Evolutionary conservation across 2,113 vertebrate species (phyloP).

Genomic region (Aramus guarauna): DNA sequence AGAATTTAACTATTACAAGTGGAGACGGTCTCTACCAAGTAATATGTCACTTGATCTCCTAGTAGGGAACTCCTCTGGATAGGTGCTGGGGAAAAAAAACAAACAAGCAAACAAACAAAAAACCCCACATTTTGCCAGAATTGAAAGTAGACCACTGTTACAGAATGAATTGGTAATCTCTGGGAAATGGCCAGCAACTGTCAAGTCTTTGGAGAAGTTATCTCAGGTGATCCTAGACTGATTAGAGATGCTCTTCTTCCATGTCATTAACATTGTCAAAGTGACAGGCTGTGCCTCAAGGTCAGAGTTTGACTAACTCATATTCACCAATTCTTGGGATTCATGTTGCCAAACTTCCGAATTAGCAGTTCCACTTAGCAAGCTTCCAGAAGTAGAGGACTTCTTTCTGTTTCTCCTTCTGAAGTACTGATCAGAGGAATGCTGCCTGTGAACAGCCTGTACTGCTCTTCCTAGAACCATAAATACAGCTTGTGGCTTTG

Average conservation of each 20-base stretch:
- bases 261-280: neutral
- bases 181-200: neutral
- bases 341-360: neutral
- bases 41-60: neutral
- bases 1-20: neutral
- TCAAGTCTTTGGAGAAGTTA: neutral
- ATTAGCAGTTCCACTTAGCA: neutral
- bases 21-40: neutral
- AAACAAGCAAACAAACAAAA: neutral
- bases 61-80: neutral
- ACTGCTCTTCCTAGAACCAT: slow-evolving; percentile 16
- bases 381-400: neutral
- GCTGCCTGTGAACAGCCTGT: neutral
- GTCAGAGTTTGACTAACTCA: neutral
- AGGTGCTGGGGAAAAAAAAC: neutral
- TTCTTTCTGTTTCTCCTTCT: neutral
- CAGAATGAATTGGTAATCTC: neutral
- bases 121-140: neutral
- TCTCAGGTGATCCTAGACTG: neutral
- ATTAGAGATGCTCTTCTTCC: neutral
- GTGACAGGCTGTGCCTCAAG: neutral
- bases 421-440: neutral
- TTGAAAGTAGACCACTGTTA: neutral
- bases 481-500: neutral
- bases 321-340: neutral